phyloP scores from a whole-genome alignment of 2,888 invertebrate species.

The Tetranychus truncatus region DNA sequence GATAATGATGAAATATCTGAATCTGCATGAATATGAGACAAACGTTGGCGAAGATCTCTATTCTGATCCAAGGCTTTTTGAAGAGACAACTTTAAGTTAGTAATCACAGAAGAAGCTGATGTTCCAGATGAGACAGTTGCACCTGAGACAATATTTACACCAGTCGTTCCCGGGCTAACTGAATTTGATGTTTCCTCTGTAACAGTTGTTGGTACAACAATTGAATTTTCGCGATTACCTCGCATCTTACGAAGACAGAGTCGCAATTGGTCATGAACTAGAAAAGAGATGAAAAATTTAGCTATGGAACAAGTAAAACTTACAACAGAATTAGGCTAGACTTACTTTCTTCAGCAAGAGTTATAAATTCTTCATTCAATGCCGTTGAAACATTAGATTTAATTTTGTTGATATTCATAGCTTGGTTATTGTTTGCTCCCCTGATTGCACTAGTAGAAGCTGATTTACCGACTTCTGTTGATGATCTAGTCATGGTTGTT shows the following conservation, averaged over 20 bases:
- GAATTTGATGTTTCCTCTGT: neutral
- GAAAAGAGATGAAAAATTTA: neutral
- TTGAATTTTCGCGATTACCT: neutral
- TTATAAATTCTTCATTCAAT: slow-evolving; percentile 40
- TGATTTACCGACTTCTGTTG: slow-evolving; percentile 32
- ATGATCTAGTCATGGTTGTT: slow-evolving; percentile 15
- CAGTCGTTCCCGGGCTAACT: neutral
- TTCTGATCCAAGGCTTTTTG: slow-evolving; percentile 49
- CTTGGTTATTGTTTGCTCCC: neutral
- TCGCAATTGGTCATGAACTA: neutral
- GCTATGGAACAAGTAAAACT: neutral
- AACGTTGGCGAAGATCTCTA: slow-evolving; percentile 43
- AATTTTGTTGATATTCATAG: neutral
- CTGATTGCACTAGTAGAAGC: neutral
- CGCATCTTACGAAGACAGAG: neutral
- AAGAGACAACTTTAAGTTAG: neutral
- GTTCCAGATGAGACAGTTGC: neutral
- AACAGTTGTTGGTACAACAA: neutral
- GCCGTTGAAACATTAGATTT: neutral
- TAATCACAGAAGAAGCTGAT: neutral
- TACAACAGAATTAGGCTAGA: neutral
- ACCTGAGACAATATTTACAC: neutral
- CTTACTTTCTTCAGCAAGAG: slow-evolving; percentile 48
- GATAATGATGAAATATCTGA: slow-evolving; percentile 38
- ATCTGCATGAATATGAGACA: slow-evolving; percentile 33